Conservation (phyloP, 1,140 invertebrate genomes). For the Diachasma alloeum region DNA sequence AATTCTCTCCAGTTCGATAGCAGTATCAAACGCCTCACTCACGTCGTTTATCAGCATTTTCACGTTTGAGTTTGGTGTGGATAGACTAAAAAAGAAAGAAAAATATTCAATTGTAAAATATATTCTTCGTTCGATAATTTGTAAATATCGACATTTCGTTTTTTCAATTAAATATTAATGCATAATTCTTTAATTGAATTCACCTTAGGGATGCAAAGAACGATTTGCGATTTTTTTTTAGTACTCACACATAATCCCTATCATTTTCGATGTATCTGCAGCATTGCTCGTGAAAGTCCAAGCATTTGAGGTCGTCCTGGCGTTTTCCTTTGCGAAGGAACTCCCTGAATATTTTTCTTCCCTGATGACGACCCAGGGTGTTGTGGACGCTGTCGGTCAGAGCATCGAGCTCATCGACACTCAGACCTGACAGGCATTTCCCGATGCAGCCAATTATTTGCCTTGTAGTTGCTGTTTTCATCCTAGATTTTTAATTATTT, state of each 20-base stretch:
- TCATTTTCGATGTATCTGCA: slow-evolving; percentile 32
- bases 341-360: slow-evolving; percentile 43
- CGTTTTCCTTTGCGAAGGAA: slow-evolving; percentile 36
- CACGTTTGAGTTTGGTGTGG: slow-evolving; percentile 13
- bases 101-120: neutral
- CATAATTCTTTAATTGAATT: too few species aligned
- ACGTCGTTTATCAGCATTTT: slow-evolving; percentile 35
- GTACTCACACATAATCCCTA: slow-evolving; percentile 34
- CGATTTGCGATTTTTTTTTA: neutral
- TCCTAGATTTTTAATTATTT: slow-evolving; percentile 4
- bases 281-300: slow-evolving; percentile 45
- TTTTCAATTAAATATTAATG: too few species aligned
- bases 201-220: neutral
- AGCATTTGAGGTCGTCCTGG: slow-evolving; percentile 37
- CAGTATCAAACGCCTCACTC: slow-evolving; percentile 21
- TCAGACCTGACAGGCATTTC: slow-evolving; percentile 46
- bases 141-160: too few species aligned
- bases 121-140: too few species aligned
- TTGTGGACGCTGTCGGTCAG: slow-evolving; percentile 46
- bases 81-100: slow-evolving; percentile 22
- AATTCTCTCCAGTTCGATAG: slow-evolving; percentile 38
- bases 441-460: slow-evolving; percentile 43
- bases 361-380: slow-evolving; percentile 37
- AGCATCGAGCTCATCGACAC: slow-evolving; percentile 36
- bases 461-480: slow-evolving; percentile 30